A percentile compares a stretch with the other conserved stretches of the same genome.
Conservation (phyloP, 92 coral and sea anemone species). For the Ricordea florida region DNA sequence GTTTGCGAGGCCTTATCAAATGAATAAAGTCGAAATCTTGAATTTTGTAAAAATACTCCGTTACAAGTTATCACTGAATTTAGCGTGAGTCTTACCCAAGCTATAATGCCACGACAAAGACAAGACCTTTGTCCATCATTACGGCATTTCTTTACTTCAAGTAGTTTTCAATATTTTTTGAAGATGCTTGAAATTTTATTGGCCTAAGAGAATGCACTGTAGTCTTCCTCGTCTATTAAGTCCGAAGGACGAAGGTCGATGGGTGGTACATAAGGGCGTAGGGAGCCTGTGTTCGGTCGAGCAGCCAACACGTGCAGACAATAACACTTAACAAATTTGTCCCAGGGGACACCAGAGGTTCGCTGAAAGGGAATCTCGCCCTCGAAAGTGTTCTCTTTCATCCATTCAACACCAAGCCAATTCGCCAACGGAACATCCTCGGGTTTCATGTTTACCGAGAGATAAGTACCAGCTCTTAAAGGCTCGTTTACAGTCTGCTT, state of each 20-base stretch:
- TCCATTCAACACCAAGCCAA: slow-evolving; percentile 48
- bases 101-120: too few species aligned
- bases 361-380: not conserved
- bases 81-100: too few species aligned
- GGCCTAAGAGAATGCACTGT: not conserved
- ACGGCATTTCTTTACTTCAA: too few species aligned
- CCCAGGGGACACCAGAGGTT: slow-evolving; percentile 31
- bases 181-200: not conserved
- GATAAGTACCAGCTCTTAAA: slow-evolving; percentile 60
- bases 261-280: slow-evolving; percentile 51
- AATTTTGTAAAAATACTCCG: too few species aligned
- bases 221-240: not conserved
- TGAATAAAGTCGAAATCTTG: too few species aligned
- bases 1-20: too few species aligned
- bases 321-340: slow-evolving; percentile 21
- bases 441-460: slow-evolving; percentile 26
- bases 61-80: too few species aligned
- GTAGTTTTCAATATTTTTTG: not conserved
- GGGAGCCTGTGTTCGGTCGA: slow-evolving; percentile 63
- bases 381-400: not conserved
- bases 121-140: too few species aligned
- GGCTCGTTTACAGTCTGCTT: slow-evolving; percentile 8
- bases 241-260: not conserved
- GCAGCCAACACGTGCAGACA: slow-evolving; percentile 43
- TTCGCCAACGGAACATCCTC: slow-evolving; percentile 39